Evolutionary conservation across 2,797 vertebrate genomes (phyloP).

Genomic region (Acridotheres tristis): DNA sequence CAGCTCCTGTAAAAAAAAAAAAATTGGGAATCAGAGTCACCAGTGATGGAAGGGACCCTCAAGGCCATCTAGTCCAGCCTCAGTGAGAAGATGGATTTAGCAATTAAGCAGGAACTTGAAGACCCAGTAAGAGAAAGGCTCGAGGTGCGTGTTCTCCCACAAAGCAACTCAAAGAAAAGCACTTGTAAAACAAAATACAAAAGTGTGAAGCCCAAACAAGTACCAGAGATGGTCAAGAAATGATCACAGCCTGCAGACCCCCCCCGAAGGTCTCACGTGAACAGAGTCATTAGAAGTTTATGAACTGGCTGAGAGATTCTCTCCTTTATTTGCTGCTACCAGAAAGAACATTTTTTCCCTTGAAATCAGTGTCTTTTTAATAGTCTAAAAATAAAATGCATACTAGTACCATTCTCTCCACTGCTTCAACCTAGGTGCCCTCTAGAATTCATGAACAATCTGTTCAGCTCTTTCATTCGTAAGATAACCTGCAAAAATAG

Average conservation of each 20-base stretch:
- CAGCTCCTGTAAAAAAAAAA: conserved; percentile 65
- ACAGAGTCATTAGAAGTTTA: neutral
- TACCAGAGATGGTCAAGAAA: neutral
- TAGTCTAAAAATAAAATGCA: conserved; percentile 83
- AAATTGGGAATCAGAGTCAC: neutral
- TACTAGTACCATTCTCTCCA: conserved; percentile 39
- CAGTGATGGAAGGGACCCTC: neutral
- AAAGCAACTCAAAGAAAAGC: neutral
- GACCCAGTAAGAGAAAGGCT: neutral
- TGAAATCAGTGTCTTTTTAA: conserved; percentile 79
- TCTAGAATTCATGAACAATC: conserved; percentile 49
- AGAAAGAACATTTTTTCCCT: conserved; percentile 63
- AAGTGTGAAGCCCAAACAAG: neutral
- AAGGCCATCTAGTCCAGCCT: neutral
- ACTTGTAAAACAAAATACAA: neutral
- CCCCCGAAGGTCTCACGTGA: neutral
- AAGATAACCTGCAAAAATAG: conserved; percentile 53
- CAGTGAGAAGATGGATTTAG: neutral
- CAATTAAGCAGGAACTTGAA: neutral
- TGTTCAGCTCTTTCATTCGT: conserved; percentile 59
- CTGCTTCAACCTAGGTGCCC: conserved; percentile 52
- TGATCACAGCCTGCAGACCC: neutral
- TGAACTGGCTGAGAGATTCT: neutral
- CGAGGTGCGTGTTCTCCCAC: neutral
- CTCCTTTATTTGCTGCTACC: conserved; percentile 22